Evolutionary conservation across 2,113 vertebrate species (phyloP).

Genomic region (Cheilinus undulatus): DNA sequence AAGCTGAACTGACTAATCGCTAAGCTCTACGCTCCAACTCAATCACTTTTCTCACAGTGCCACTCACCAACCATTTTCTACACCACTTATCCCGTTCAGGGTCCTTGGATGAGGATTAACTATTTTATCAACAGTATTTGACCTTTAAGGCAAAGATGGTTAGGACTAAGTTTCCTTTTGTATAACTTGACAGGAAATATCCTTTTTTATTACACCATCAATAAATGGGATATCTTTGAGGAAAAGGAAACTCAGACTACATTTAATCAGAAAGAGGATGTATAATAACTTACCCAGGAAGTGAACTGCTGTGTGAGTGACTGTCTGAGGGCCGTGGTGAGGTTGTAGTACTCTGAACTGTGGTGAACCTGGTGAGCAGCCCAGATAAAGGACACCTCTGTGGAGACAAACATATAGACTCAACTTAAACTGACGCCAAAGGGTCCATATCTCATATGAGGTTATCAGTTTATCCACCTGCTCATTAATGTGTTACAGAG

Average conservation of each 20-base stretch:
- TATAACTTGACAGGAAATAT: too few relatives aligned
- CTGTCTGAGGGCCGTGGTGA: constrained; percentile 92
- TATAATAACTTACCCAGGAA: constrained; percentile 89
- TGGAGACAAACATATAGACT: constrained; percentile 9
- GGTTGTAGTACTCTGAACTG: constrained; percentile 95
- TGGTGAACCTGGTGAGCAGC: constrained; percentile 94
- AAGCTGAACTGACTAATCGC: too few relatives aligned
- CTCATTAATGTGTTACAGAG: constrained; percentile 3
- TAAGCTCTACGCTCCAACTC: too few relatives aligned
- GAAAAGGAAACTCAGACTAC: not conserved
- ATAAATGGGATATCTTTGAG: not conserved
- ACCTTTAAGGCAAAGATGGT: not conserved
- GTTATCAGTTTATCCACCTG: constrained; percentile 11
- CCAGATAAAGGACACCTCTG: constrained; percentile 95
- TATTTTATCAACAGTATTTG: not conserved
- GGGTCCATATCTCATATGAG: not conserved
- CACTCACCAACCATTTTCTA: too few relatives aligned
- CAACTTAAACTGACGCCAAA: not conserved
- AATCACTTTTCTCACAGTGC: too few relatives aligned
- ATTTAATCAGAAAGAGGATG: too few relatives aligned
- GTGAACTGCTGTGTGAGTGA: constrained; percentile 87
- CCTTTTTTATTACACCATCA: not conserved
- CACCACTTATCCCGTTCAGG: too few relatives aligned
- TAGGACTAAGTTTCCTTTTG: too few relatives aligned
- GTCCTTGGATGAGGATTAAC: too few relatives aligned